phyloP scores from a whole-genome alignment of 2,888 invertebrate genomes.

The Philereme transversata region DNA sequence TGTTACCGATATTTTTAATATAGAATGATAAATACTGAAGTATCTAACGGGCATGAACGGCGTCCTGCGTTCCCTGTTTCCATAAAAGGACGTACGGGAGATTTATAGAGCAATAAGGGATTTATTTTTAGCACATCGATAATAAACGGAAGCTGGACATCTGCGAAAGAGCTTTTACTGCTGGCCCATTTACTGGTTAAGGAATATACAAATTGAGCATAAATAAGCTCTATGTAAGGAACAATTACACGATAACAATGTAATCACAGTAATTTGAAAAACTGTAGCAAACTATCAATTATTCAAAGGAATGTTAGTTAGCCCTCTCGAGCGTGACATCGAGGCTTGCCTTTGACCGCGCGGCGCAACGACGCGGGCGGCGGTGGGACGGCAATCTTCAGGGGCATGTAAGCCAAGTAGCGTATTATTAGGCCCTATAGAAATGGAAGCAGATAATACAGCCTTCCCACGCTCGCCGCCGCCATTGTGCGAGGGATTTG shows the following conservation, averaged over 20 bases:
- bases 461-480: slow-evolving; percentile 58
- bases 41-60: slow-evolving; percentile 31
- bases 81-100: slow-evolving; percentile 65
- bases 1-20: slow-evolving; percentile 13
- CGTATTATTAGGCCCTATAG: slow-evolving; percentile 48
- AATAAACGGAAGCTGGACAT: slow-evolving; percentile 46
- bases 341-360: slow-evolving; percentile 19
- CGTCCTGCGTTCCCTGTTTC: slow-evolving; percentile 58
- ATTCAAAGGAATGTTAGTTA: slow-evolving; percentile 20
- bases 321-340: slow-evolving; percentile 29
- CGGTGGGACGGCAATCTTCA: slow-evolving; percentile 38
- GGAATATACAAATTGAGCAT: no score
- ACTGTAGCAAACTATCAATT: slow-evolving; percentile 17
- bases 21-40: slow-evolving; percentile 16
- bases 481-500: slow-evolving; percentile 44
- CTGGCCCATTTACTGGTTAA: slow-evolving; percentile 20
- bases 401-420: slow-evolving; percentile 43
- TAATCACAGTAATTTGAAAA: slow-evolving; percentile 4
- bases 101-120: slow-evolving; percentile 61
- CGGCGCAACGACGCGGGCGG: no score
- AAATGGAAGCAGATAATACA: slow-evolving; percentile 53
- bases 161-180: slow-evolving; percentile 21
- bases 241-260: neutral
- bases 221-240: neutral
- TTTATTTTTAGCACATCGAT: slow-evolving; percentile 59